Evolutionary conservation across 2,888 invertebrate genomes (phyloP), one percentile per base, ranked within the genome.

Genomic region (Scaptomyza caliginosa): DNA sequence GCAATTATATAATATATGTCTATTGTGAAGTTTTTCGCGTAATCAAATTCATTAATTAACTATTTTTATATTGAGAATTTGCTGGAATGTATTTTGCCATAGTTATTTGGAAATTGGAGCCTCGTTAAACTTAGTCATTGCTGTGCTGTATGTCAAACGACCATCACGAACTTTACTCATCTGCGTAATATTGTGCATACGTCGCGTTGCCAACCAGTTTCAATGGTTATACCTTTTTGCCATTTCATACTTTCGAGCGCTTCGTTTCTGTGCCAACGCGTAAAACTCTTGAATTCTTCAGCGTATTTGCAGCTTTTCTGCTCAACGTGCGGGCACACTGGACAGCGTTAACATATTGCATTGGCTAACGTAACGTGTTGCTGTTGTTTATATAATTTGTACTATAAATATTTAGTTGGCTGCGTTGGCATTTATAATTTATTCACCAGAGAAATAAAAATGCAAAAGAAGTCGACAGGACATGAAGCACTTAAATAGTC

Each of bases 201-300:
- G 58, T 16, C 16, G 23, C 55, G 63, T 54, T 51, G 50, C 17
- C 52, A 23, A 13, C 19, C 28, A 23, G 45, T 23, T 40, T 52
- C 28, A 30, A 10, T 11, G 19, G 32, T n/a, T 5, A 19, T 55
- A 30, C 24, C 36, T 28, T 60, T 59, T 57, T 55, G 39, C 10
- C 46, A 49, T 56, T 52, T 85, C 82, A 77, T 62, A 63, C 66
- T 68, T 63, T 72, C 26, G 23, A 58, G 77, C 50, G 63, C 59
- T 46, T 13, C 32, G 50, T 36, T 48, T 39, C 48, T 49, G 38
- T 58, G 28, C 49, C 59, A 67, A 30, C 52, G 59, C 73, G 58
- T 34, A 50, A 54, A 63, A 63, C 69, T 77, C 66, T 72, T 86
- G 80, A 81, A 88, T 88, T 68, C 86, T 81, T 66, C 16, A 86